phyloP scores from a whole-genome alignment of 2,888 invertebrate genomes.

The Cataglyphis altisquamis region DNA sequence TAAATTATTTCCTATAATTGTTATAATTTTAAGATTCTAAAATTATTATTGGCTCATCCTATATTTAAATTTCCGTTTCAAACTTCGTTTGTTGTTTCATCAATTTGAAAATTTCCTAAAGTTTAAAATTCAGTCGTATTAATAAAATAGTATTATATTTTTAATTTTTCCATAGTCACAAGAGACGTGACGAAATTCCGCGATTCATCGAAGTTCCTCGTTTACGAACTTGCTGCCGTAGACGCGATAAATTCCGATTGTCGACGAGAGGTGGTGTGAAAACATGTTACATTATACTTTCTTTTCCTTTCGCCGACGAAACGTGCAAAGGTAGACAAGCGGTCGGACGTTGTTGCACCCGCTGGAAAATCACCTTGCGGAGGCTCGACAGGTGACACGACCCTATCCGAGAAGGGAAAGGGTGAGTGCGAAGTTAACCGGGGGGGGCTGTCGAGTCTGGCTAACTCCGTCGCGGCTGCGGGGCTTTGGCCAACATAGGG shows the following conservation, averaged over 20 bases:
- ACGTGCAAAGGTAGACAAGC: constrained; percentile 53
- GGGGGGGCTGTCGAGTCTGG: constrained; percentile 55
- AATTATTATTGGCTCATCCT: not conserved
- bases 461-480: constrained; percentile 69
- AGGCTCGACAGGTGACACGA: constrained; percentile 40
- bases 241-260: constrained; percentile 50
- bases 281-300: not conserved
- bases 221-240: constrained; percentile 25
- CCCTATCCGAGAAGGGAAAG: constrained; percentile 19
- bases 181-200: constrained; percentile 20
- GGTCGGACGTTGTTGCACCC: constrained; percentile 55
- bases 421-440: constrained; percentile 66
- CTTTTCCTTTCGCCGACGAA: constrained; percentile 30
- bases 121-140: not conserved
- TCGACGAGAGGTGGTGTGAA: constrained; percentile 9
- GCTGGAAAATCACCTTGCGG: constrained; percentile 57
- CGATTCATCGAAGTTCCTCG: constrained; percentile 37
- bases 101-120: not conserved
- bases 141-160: not conserved
- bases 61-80: not conserved
- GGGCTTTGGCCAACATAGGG: constrained; percentile 51
- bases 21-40: not conserved
- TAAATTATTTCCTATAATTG: not conserved
- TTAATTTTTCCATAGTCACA: not conserved
- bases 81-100: not conserved